phyloP scores from a whole-genome alignment of 1,140 invertebrate species.

The Drosophila leontia region DNA sequence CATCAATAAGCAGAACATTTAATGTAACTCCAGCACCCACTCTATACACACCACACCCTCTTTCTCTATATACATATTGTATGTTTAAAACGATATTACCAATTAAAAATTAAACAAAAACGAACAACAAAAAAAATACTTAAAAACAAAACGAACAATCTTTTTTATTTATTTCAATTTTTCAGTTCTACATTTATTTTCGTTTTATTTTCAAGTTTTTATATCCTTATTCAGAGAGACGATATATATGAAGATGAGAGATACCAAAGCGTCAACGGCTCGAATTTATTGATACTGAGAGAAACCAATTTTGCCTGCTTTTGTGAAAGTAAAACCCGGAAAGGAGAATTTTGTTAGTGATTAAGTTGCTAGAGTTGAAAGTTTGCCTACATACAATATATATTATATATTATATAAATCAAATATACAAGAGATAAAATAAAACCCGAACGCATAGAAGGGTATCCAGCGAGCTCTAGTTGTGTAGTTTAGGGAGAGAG shows the following conservation, averaged over 20 bases:
- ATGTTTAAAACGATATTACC: slow-evolving; percentile 75
- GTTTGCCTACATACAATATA: slow-evolving; percentile 32
- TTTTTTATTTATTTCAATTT: slow-evolving; percentile 67
- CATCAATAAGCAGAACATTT: slow-evolving; percentile 48
- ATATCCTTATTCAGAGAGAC: slow-evolving; percentile 1
- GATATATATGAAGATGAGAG: slow-evolving; percentile 19
- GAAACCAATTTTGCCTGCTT: slow-evolving; percentile 75
- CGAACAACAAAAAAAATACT: slow-evolving; percentile 64
- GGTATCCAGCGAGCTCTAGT: slow-evolving; percentile 22
- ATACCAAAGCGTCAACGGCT: slow-evolving; percentile 69
- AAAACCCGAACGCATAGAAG: no score
- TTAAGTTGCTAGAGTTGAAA: slow-evolving; percentile 74
- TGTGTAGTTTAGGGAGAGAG: slow-evolving; percentile 23
- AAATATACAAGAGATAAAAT: slow-evolving; percentile 57
- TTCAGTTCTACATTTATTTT: slow-evolving; percentile 5
- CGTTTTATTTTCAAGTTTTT: slow-evolving; percentile 1
- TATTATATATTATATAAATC: slow-evolving; percentile 49
- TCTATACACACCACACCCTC: slow-evolving; percentile 31
- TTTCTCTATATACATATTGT: slow-evolving; percentile 35
- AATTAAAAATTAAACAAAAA: slow-evolving; percentile 65
- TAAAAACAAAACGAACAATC: slow-evolving; percentile 35
- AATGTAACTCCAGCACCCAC: slow-evolving; percentile 63
- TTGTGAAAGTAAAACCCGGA: slow-evolving; percentile 54
- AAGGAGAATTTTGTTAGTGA: slow-evolving; percentile 40
- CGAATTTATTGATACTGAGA: slow-evolving; percentile 77